Evolutionary conservation across 2,113 vertebrate genomes (phyloP).

Genomic region (Neodon shergylaensis): DNA sequence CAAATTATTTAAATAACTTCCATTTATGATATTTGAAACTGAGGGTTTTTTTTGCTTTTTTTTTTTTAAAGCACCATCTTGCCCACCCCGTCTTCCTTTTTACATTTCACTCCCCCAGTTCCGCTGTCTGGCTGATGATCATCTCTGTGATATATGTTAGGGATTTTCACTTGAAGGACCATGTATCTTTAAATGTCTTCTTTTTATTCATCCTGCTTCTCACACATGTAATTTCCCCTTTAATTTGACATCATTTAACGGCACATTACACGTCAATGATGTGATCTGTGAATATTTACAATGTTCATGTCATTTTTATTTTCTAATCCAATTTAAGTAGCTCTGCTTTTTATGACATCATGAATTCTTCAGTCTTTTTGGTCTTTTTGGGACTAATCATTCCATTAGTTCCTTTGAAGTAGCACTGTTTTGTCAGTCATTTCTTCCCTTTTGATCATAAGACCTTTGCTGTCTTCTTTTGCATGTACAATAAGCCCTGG

Average conservation of each 20-base stretch:
- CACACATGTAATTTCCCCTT: conserved; percentile 91
- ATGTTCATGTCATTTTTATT: conserved; percentile 92
- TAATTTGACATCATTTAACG: conserved; percentile 93
- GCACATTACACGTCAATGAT: conserved; percentile 91
- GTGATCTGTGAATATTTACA: conserved; percentile 92
- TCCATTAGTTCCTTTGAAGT: conserved; percentile 86
- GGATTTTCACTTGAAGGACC: conserved; percentile 86
- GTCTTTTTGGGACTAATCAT: conserved; percentile 91
- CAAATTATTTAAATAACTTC: neutral
- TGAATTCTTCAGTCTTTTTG: conserved; percentile 90
- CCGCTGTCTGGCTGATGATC: conserved; percentile 75
- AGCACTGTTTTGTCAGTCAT: conserved; percentile 86
- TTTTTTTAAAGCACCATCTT: conserved; percentile 79
- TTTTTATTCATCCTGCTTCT: conserved; percentile 88
- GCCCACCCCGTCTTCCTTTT: conserved; percentile 67
- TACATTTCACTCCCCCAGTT: conserved; percentile 72
- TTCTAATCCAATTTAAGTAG: conserved; percentile 90
- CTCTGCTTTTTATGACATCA: conserved; percentile 91
- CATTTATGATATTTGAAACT: conserved; percentile 69
- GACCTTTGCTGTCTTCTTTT: conserved; percentile 86
- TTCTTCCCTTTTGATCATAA: conserved; percentile 82
- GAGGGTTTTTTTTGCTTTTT: conserved; percentile 71
- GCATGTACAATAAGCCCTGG: conserved; percentile 71
- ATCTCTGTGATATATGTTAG: conserved; percentile 83
- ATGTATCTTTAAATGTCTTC: conserved; percentile 90